Base-by-base conservation (phyloP, 92 coral and sea anemone species). In the Parazoanthus atlanticus region DNA sequence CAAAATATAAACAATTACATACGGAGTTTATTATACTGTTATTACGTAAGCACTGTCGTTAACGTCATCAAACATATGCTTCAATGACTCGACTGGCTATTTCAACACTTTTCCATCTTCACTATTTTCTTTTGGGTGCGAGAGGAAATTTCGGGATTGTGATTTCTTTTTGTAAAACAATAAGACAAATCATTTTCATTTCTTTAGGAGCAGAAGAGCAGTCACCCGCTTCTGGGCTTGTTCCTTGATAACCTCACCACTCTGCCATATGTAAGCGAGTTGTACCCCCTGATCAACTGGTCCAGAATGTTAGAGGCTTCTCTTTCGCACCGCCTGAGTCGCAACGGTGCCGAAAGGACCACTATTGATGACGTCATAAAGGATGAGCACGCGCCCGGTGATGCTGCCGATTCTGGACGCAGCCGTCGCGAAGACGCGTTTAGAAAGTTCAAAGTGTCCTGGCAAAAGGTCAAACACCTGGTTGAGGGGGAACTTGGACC, bases 281-380 rank as follows among this genome's bases (percentile, higher is more conserved):
- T 93, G 30, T 81, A 86, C 81, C 91, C 91, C 49, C 79, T 93
- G 40, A 58, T 93, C 56, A 91, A 89, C 80, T 93, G 93, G 91
- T 34, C 90, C 76, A 89, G 91, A 40, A 77, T 93, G 85, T 86
- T 93, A 29, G 86, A 92, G 33, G 78, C 67, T 25, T 74, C 80
- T 17, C 80, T 89, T 66, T 84, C 94, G 4, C 91, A 92, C 76
- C 94, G 96, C 40, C 79, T 93, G 40, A 91, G 96, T 58, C 89
- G 96, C 31, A 88, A 87, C n/a, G 78, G 84, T n/a, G 90, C 96
- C 49, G 83, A 88, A 26, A 93, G n/a, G 64, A 84, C 82, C 79
- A 78, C 80, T 74, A 91, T 93, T 38, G 90, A 84, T 47, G 95
- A 93, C 67, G 82, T 93, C 10, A 93, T 91, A 80, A 70, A 81